A percentile compares a stretch with the other conserved stretches of the same genome.
These are phyloP conservation scores for Cheilosia vulpina DNA, from an alignment of 2,888 invertebrate species.

Conservation along the genomic window DNA sequence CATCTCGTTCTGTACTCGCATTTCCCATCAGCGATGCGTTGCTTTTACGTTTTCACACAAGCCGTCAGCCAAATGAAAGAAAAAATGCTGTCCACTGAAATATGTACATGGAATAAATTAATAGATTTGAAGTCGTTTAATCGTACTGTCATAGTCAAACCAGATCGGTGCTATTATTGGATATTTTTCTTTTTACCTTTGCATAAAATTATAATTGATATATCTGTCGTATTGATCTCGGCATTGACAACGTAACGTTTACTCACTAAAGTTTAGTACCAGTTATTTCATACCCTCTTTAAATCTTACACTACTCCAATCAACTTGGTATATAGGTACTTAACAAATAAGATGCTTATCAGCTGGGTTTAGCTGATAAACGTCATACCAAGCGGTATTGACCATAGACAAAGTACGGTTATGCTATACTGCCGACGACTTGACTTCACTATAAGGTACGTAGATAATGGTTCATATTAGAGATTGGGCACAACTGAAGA, in stretches of 20 bases:
- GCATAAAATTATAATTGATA: not conserved
- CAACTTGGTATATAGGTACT: too few relatives aligned
- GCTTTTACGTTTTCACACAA: not conserved
- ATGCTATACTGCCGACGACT: too few relatives aligned
- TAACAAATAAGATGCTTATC: too few relatives aligned
- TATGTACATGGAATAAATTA: slow-evolving; percentile 12
- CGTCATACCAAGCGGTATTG: too few relatives aligned
- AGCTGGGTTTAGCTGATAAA: too few relatives aligned
- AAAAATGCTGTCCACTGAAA: not conserved
- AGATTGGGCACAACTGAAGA: too few relatives aligned
- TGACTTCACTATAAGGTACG: too few relatives aligned
- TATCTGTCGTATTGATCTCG: not conserved
- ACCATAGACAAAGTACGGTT: too few relatives aligned
- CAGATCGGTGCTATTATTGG: slow-evolving; percentile 10
- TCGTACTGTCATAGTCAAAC: not conserved
- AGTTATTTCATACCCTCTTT: not conserved
- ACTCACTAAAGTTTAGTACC: not conserved
- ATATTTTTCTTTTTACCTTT: not conserved
- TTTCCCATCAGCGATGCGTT: not conserved
- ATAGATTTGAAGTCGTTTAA: slow-evolving; percentile 4
- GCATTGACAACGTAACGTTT: not conserved
- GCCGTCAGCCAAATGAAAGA: not conserved
- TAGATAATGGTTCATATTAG: too few relatives aligned
- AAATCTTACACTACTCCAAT: too few relatives aligned
- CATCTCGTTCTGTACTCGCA: not conserved